Evolutionary conservation across 2,888 invertebrate genomes (phyloP), one percentile per base, ranked within the genome.

Genomic region (Volucella zonaria): DNA sequence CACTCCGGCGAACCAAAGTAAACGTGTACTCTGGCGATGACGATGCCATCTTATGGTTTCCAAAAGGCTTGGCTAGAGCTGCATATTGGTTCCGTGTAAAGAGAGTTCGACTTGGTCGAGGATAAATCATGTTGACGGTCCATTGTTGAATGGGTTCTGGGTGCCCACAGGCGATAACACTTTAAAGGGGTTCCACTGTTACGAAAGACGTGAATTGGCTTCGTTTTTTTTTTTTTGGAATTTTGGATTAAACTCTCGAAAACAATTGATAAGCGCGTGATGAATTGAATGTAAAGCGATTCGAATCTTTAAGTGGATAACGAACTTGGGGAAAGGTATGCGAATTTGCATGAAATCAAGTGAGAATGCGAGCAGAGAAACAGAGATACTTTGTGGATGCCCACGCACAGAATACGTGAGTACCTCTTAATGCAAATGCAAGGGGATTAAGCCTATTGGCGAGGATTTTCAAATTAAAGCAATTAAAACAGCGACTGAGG

Each of bases 111-210:
- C 15, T 54, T 67, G 78, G 56, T 77, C 4, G 58, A 71, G 78
- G 68, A 82, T 82, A 82, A 82, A 78, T 82, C 64, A 82, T 62
- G 64, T 64, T 45, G 77, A 62, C 40, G 42, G n/a, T 2, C 23
- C 8, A 8, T 40, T 15, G 43, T 64, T 47, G 8, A 56, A 18
- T 45, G 58, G 45, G 51, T 78, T 82, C 74, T 78, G 64, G 40
- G 49, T 74, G 52, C 78, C 82, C 47, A 56, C 15, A 58, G 78
- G 82, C 62, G 43, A 61, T 49, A 54, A 42, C 54, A 66, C 43
- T 47, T 61, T 71, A 40, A 64, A 81, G 75, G 64, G 51, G 15
- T 8, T 59, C 11, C 14, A 49, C 10, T 52, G 47, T 75, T 80
- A 67, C 54, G 70, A 76, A 71, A 81, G 56, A 66, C 38, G 51